These are phyloP conservation scores for Spodoptera exigua DNA, from an alignment of 2,888 invertebrate species.

Conservation along the genomic window DNA sequence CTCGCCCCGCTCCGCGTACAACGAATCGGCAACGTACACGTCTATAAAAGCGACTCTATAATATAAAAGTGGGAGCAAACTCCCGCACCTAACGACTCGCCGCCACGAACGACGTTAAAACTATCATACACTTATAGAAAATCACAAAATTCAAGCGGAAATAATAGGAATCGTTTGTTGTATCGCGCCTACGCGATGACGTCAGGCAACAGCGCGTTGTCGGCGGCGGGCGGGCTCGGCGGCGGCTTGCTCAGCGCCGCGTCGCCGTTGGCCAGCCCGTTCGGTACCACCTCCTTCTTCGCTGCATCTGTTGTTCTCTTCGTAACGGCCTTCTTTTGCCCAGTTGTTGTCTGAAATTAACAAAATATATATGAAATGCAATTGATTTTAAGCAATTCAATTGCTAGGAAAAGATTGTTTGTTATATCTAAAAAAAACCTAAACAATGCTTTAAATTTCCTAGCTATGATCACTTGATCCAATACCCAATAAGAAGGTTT, in stretches of 20 bases:
- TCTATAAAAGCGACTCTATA: slow-evolving; percentile 88
- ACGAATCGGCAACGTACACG: slow-evolving; percentile 76
- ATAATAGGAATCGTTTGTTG: slow-evolving; percentile 82
- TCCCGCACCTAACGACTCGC: slow-evolving; percentile 86
- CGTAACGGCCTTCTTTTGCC: slow-evolving; percentile 69
- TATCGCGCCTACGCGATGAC: slow-evolving; percentile 80
- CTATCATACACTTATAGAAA: slow-evolving; percentile 88
- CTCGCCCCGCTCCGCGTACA: slow-evolving; percentile 54
- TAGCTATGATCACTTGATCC: too few species aligned
- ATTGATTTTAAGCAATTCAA: too few species aligned
- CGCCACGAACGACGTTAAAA: slow-evolving; percentile 79
- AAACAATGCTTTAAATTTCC: too few species aligned
- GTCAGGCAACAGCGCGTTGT: slow-evolving; percentile 83
- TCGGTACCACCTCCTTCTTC: slow-evolving; percentile 53
- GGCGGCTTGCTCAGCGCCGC: slow-evolving; percentile 80
- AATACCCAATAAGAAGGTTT: too few species aligned
- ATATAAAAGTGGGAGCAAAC: slow-evolving; percentile 84
- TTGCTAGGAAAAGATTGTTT: too few species aligned
- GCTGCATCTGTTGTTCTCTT: slow-evolving; percentile 59
- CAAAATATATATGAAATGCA: slow-evolving; percentile 1
- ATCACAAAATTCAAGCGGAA: slow-evolving; percentile 89
- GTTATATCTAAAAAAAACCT: too few species aligned
- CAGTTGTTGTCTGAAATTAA: slow-evolving; percentile 69
- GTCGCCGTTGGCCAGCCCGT: slow-evolving; percentile 63
- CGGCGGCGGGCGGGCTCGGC: slow-evolving; percentile 84